A percentile compares a stretch with the other conserved stretches of the same genome.
Conservation (phyloP, 2,797 vertebrate genomes). For the Manis javanica region DNA sequence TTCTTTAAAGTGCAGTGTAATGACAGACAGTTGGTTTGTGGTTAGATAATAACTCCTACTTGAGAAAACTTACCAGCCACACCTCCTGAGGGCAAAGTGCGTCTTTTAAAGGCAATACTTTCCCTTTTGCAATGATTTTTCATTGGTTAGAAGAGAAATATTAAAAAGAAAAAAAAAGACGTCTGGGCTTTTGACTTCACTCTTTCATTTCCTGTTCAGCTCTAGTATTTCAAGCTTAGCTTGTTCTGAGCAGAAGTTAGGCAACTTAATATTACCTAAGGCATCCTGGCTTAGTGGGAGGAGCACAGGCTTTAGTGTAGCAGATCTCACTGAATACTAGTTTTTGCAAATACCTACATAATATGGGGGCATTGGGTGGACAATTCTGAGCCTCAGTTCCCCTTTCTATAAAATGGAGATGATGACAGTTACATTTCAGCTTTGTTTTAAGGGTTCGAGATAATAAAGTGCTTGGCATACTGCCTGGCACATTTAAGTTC, state of each 20-base stretch:
- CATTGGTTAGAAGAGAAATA: slow-evolving; percentile 61
- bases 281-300: not conserved
- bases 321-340: not conserved
- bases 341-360: slow-evolving; percentile 20
- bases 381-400: slow-evolving; percentile 5
- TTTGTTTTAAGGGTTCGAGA: not conserved
- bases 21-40: slow-evolving; percentile 69
- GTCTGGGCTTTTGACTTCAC: slow-evolving; percentile 41
- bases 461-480: not conserved
- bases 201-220: slow-evolving; percentile 64
- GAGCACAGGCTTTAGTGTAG: not conserved
- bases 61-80: slow-evolving; percentile 44
- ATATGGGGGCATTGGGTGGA: not conserved
- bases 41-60: slow-evolving; percentile 57
- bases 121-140: slow-evolving; percentile 40
- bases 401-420: not conserved
- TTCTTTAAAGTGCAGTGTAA: not conserved
- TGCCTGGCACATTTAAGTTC: not conserved
- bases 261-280: slow-evolving; percentile 65
- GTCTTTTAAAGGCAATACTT: slow-evolving; percentile 30
- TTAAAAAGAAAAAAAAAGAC: not conserved
- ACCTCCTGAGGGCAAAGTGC: slow-evolving; percentile 53
- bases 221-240: slow-evolving; percentile 68
- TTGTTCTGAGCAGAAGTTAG: slow-evolving; percentile 56
- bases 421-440: not conserved